phyloP scores from a whole-genome alignment of 2,888 invertebrate genomes.

The Calameuta idolon region DNA sequence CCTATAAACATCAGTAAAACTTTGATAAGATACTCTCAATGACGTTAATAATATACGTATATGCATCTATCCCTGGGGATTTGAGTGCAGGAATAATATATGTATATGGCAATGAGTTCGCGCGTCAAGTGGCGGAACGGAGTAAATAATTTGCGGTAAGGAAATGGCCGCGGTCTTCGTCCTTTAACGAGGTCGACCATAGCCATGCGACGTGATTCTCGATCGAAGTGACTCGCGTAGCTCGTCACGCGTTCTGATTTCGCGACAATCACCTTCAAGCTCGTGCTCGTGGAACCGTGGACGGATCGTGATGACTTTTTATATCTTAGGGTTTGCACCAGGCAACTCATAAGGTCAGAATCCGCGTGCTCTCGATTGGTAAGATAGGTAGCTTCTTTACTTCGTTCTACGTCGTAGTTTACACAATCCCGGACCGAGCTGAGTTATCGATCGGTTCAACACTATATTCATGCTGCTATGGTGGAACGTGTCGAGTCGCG shows the following conservation, averaged over 20 bases:
- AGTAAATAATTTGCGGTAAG: neutral
- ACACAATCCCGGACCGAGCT: neutral
- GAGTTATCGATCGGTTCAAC: neutral
- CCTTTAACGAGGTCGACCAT: neutral
- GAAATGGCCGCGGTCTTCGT: neutral
- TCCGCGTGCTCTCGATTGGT: neutral
- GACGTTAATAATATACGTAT: too few relatives aligned
- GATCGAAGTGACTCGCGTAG: neutral
- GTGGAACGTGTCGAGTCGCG: constrained; percentile 5
- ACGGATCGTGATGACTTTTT: neutral
- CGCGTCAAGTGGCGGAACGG: neutral
- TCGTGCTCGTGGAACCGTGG: neutral
- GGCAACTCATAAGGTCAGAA: neutral
- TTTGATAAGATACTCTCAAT: neutral
- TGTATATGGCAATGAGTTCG: neutral
- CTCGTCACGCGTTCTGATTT: neutral
- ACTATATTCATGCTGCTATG: neutral
- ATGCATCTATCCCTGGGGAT: too few relatives aligned
- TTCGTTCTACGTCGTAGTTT: neutral
- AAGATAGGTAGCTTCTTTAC: neutral
- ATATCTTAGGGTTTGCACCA: neutral
- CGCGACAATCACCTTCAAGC: neutral
- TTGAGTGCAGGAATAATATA: too few relatives aligned
- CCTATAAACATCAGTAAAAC: neutral
- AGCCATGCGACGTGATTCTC: neutral